phyloP scores from a whole-genome alignment of 2,113 vertebrate genomes.

The Grallaria varia region DNA sequence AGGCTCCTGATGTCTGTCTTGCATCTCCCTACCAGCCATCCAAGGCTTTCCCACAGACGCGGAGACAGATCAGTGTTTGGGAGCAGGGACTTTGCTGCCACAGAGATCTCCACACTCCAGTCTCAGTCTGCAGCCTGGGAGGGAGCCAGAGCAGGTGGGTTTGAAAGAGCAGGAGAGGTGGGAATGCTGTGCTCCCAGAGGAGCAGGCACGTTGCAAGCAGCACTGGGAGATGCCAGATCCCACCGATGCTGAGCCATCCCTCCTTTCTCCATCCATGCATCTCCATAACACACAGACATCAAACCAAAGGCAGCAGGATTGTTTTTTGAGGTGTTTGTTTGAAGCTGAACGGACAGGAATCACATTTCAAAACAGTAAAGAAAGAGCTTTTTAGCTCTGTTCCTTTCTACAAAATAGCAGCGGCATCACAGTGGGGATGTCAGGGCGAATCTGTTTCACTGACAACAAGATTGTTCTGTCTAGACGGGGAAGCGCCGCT shows the following conservation, averaged over 20 bases:
- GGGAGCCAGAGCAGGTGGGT: neutral
- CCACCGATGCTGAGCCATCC: neutral
- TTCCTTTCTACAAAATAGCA: constrained; percentile 30
- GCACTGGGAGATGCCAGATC: neutral
- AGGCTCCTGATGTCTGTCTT: neutral
- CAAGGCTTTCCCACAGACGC: fast-evolving
- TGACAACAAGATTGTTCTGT: constrained; percentile 68
- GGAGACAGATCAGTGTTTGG: neutral
- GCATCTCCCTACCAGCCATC: neutral
- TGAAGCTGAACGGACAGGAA: constrained; percentile 30
- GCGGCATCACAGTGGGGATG: neutral
- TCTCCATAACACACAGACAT: neutral
- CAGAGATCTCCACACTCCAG: neutral
- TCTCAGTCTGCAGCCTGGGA: neutral
- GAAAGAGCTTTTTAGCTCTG: constrained; percentile 19
- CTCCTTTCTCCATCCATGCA: neutral
- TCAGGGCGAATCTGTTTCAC: constrained; percentile 66
- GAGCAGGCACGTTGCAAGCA: neutral
- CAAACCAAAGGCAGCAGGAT: neutral
- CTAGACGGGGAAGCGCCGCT: constrained; percentile 31
- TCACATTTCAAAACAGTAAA: neutral
- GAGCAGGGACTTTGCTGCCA: neutral
- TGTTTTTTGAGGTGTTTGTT: constrained; percentile 12
- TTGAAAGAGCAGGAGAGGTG: neutral
- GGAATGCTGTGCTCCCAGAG: neutral